Percentiles rank a stretch among this genome's conserved stretches.
Evolutionary conservation across 2,888 invertebrate species (phyloP).

Genomic region (Pandemis corylana): DNA sequence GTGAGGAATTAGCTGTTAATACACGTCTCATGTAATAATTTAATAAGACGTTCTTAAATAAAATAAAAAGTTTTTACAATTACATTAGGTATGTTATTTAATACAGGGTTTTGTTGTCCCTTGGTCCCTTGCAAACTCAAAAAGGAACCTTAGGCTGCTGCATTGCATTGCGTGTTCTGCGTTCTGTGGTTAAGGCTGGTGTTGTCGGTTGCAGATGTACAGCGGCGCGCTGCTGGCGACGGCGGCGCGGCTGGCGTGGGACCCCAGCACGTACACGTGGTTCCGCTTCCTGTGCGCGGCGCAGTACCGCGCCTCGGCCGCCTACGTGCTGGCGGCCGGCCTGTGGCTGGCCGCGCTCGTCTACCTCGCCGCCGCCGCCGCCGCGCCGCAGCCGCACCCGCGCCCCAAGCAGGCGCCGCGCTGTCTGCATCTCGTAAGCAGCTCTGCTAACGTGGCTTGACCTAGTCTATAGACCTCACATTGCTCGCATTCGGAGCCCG

Average conservation of each 20-base stretch:
- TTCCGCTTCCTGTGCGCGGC: conserved; percentile 79
- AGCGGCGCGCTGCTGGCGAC: conserved; percentile 81
- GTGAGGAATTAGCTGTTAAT: no score
- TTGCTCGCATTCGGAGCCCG: no score
- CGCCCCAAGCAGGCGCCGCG: conserved; percentile 36
- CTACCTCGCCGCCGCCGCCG: conserved; percentile 68
- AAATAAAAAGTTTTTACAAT: no score
- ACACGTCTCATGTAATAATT: no score
- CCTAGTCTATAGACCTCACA: neutral
- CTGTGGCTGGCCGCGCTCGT: conserved; percentile 77
- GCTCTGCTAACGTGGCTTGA: neutral
- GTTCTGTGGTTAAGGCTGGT: neutral
- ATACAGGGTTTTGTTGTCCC: no score
- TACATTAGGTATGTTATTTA: no score
- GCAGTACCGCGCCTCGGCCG: conserved; percentile 79
- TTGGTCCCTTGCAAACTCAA: no score
- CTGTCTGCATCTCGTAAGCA: conserved; percentile 59
- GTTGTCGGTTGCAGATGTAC: conserved; percentile 71
- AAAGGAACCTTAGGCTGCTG: no score
- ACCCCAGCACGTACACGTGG: conserved; percentile 82
- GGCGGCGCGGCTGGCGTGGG: conserved; percentile 81
- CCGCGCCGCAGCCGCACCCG: conserved; percentile 49
- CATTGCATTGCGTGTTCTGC: no score
- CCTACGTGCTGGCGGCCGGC: conserved; percentile 75
- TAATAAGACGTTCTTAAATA: no score